Conservation (phyloP, 1,140 invertebrate genomes). For the Drosophila cardini region DNA sequence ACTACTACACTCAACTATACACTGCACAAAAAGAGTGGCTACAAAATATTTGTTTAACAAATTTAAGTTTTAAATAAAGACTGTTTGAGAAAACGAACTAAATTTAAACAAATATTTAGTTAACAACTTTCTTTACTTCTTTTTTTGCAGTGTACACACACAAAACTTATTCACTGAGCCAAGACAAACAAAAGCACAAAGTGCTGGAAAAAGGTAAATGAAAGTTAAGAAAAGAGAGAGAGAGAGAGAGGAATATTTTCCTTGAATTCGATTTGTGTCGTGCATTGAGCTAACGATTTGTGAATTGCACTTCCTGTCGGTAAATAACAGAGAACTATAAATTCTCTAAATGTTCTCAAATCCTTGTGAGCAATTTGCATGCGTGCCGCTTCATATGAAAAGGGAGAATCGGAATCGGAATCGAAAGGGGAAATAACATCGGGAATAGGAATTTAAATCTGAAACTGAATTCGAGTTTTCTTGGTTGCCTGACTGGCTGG, state of each 20-base stretch:
- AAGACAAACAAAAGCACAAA: conserved; percentile 45
- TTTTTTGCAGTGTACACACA: not conserved
- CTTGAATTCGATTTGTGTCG: conserved; percentile 53
- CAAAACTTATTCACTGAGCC: conserved; percentile 1
- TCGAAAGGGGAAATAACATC: conserved; percentile 8
- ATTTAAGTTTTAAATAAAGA: no score
- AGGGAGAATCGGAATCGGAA: conserved; percentile 5
- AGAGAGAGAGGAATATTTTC: not conserved
- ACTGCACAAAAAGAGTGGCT: not conserved
- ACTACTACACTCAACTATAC: conserved; percentile 40
- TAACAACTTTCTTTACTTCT: no score
- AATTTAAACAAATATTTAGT: no score
- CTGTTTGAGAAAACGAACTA: no score
- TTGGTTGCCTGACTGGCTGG: conserved; percentile 44
- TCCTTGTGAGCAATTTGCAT: conserved; percentile 70
- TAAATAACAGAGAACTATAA: conserved; percentile 81
- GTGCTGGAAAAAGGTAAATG: conserved; percentile 26
- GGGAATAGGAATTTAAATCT: conserved; percentile 20
- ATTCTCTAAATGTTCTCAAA: conserved; percentile 58
- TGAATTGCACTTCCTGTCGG: conserved; percentile 82
- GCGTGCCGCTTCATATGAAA: conserved; percentile 52
- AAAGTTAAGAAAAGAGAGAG: not conserved
- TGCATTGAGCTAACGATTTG: conserved; percentile 78
- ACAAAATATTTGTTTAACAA: no score
- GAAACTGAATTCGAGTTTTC: conserved; percentile 13